These are phyloP conservation scores for Stichodactyla helianthus DNA, from an alignment of 64 coral and sea anemone genomes.

Conservation along the genomic window DNA sequence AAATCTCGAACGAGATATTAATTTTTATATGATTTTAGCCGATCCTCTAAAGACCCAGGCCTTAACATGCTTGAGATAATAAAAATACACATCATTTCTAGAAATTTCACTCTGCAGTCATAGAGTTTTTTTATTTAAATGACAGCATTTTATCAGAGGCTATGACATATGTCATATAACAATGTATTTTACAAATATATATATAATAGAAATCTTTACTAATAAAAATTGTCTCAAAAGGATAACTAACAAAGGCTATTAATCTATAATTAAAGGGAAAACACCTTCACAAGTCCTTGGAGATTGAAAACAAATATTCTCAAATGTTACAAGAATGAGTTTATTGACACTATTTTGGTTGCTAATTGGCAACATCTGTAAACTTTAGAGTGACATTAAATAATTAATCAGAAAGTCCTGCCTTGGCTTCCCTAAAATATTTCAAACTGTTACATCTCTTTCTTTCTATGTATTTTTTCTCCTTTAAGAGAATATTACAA, in stretches of 20 bases:
- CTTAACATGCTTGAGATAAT: no score
- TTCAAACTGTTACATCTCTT: not conserved
- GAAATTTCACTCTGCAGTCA: no score
- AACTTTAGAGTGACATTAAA: not conserved
- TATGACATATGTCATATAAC: no score
- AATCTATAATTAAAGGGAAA: not conserved
- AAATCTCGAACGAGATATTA: no score
- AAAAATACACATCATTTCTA: no score
- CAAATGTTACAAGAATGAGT: not conserved
- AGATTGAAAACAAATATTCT: not conserved
- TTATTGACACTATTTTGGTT: not conserved
- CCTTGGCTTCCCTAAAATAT: not conserved
- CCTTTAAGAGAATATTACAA: no score
- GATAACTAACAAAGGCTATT: not conserved
- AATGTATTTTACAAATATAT: not conserved
- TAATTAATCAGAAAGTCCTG: not conserved
- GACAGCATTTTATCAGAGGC: no score
- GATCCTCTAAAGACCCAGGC: no score
- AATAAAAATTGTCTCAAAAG: not conserved
- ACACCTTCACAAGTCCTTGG: not conserved
- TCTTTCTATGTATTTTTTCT: not conserved
- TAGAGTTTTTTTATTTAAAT: no score
- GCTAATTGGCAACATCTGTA: conserved; percentile 1
- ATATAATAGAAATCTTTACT: no score
- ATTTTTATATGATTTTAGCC: no score